Conservation (phyloP, 2,888 invertebrate genomes). For the Adela reaumurella region DNA sequence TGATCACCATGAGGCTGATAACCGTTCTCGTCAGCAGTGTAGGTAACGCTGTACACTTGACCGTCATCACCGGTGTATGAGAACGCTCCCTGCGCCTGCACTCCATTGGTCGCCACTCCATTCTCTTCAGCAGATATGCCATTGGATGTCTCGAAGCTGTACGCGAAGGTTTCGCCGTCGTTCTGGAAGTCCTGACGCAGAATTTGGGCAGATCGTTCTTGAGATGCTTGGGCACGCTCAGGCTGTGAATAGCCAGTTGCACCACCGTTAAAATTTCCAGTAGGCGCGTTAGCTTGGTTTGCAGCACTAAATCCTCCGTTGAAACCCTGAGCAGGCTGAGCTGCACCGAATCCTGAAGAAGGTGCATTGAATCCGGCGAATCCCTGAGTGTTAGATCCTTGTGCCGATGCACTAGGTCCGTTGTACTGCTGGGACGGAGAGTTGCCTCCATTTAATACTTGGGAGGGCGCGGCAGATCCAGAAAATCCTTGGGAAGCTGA, state of each 20-base stretch:
- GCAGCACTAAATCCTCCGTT: not conserved
- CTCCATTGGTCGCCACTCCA: conserved; percentile 41
- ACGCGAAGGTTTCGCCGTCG: conserved; percentile 37
- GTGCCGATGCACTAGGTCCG: not conserved
- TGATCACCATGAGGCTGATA: conserved; percentile 41
- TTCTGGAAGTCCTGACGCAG: conserved; percentile 37
- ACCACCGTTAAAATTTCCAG: not conserved
- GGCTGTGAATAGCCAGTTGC: conserved; percentile 16
- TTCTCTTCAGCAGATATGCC: conserved; percentile 45
- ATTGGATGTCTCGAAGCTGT: conserved; percentile 44
- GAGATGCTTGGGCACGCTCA: conserved; percentile 33
- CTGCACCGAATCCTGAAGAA: not conserved
- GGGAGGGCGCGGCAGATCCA: not conserved
- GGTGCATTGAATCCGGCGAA: not conserved
- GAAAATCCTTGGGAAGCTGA: not conserved
- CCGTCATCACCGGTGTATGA: conserved; percentile 46
- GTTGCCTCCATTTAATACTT: not conserved
- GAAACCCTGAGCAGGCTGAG: not conserved
- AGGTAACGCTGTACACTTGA: conserved; percentile 32
- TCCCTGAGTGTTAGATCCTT: not conserved
- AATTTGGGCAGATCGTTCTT: conserved; percentile 35
- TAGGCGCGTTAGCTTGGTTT: not conserved
- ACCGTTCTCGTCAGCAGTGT: conserved; percentile 47
- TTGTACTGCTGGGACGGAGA: not conserved
- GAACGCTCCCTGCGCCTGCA: conserved; percentile 39